Conservation (phyloP, 2,113 vertebrate genomes). For the Mugil cephalus region DNA sequence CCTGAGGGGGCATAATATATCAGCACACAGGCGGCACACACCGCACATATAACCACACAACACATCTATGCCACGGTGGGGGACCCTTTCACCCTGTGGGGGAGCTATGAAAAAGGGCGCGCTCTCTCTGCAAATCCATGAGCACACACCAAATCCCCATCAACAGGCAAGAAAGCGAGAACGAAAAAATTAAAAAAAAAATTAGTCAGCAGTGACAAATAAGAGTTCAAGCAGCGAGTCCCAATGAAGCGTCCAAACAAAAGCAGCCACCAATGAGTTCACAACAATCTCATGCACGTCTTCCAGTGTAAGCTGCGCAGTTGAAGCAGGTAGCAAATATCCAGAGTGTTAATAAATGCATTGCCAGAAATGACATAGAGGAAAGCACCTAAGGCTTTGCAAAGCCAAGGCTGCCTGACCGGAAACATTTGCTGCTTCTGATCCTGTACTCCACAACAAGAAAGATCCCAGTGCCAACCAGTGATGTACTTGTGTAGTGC, state of each 20-base stretch:
- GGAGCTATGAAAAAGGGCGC: constrained; percentile 52
- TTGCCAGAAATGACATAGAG: constrained; percentile 78
- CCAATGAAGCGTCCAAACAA: constrained; percentile 69
- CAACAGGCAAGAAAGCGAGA: constrained; percentile 69
- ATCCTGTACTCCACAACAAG: constrained; percentile 73
- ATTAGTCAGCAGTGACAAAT: constrained; percentile 52
- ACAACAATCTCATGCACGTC: constrained; percentile 54
- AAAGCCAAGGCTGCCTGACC: constrained; percentile 87
- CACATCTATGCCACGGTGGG: constrained; percentile 75
- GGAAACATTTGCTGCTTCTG: constrained; percentile 84
- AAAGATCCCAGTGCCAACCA: constrained; percentile 63
- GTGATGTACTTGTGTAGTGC: constrained; percentile 47
- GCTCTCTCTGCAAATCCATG: constrained; percentile 68
- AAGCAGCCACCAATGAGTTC: constrained; percentile 62
- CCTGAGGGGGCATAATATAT: constrained; percentile 90
- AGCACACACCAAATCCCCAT: constrained; percentile 56
- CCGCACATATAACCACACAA: constrained; percentile 85
- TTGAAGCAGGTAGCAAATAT: constrained; percentile 75
- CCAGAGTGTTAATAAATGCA: constrained; percentile 79
- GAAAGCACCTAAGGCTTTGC: constrained; percentile 87
- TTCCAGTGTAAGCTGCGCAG: constrained; percentile 64
- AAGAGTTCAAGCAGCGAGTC: constrained; percentile 71
- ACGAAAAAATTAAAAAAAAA: constrained; percentile 41
- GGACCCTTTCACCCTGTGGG: constrained; percentile 41
- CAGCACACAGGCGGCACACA: constrained; percentile 84